These are phyloP conservation scores for Eufriesea mexicana DNA, from an alignment of 1,140 invertebrate species.

Conservation along the genomic window DNA sequence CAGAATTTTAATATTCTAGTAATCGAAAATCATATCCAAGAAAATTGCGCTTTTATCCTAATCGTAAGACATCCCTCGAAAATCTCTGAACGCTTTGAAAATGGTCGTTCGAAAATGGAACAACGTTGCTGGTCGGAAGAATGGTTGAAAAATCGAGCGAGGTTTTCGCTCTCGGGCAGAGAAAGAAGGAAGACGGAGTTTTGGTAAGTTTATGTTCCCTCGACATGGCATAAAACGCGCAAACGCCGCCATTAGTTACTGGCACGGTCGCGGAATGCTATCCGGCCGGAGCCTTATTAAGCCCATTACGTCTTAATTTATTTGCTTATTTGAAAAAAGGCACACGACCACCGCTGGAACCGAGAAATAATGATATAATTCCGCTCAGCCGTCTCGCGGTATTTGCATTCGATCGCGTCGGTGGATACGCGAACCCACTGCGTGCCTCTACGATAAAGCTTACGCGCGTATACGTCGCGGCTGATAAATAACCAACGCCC, in stretches of 20 bases:
- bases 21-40: no score
- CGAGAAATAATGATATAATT: slow-evolving; percentile 66
- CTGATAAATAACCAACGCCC: slow-evolving; percentile 59
- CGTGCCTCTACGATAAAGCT: slow-evolving; percentile 34
- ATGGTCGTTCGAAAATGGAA: no score
- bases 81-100: no score
- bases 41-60: no score
- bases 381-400: slow-evolving; percentile 40
- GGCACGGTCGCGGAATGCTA: slow-evolving; percentile 64
- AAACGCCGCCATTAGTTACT: slow-evolving; percentile 66
- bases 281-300: slow-evolving; percentile 65
- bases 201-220: slow-evolving; percentile 39
- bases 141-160: slow-evolving; percentile 2
- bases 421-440: slow-evolving; percentile 43
- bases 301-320: slow-evolving; percentile 69
- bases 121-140: no score
- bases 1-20: no score
- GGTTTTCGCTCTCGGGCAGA: background rate
- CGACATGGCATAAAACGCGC: slow-evolving; percentile 61
- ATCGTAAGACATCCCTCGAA: no score
- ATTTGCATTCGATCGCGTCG: slow-evolving; percentile 60
- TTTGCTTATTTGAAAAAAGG: slow-evolving; percentile 62
- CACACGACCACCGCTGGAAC: background rate
- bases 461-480: slow-evolving; percentile 13
- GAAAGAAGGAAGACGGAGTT: slow-evolving; percentile 10